A percentile compares a stretch with the other conserved stretches of the same genome.
phyloP scores from a whole-genome alignment of 2,113 vertebrate genomes.

The Crotophaga sulcirostris region DNA sequence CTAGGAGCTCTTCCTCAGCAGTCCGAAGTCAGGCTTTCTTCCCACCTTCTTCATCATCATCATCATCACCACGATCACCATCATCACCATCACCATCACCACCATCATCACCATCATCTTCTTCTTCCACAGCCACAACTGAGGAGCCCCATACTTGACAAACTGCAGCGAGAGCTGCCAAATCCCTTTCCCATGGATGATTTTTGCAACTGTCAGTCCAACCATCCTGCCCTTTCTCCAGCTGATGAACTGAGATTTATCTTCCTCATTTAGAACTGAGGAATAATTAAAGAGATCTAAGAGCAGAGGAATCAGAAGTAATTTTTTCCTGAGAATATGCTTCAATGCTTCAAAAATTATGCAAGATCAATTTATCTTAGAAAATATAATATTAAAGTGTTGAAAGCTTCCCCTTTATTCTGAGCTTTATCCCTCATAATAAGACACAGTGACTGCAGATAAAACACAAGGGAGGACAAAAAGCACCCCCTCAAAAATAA shows the following conservation, averaged over 20 bases:
- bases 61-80: no score
- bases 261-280: not conserved
- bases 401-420: not conserved
- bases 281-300: not conserved
- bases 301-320: not conserved
- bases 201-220: not conserved
- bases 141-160: rapidly evolving
- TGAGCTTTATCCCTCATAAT: not conserved
- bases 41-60: not conserved
- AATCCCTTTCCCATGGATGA: not conserved
- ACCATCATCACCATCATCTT: not conserved
- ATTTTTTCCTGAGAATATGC: not conserved
- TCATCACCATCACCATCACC: not conserved
- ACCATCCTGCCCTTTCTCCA: not conserved
- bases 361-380: not conserved
- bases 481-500: not conserved
- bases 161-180: not conserved
- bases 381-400: not conserved
- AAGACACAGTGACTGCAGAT: not conserved
- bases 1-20: not conserved
- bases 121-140: not conserved
- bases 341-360: not conserved
- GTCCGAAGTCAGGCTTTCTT: not conserved
- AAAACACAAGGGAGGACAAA: not conserved
- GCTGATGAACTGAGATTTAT: not conserved